Base-by-base conservation (phyloP, 35 echinoderm and acorn worm genomes). In the Apostichopus parvimensis region DNA sequence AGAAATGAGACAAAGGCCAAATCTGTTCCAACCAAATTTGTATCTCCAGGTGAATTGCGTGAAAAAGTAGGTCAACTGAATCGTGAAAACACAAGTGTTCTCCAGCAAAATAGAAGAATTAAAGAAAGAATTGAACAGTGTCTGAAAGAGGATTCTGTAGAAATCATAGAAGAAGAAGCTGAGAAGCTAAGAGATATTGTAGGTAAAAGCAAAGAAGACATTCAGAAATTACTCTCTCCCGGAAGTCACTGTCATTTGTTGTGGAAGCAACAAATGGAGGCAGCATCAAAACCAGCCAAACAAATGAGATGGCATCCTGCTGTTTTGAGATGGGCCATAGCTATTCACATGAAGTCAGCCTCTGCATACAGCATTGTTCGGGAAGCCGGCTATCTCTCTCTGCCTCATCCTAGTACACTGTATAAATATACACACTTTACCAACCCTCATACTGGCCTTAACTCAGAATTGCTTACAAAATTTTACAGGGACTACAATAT, bases 301-400 rank as follows among this genome's bases (percentile, higher is more conserved):
- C 77, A 87, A 57, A 97, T 94, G 86, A 6, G 95, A 15, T 97
- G 95, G 93, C 95, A 97, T 57, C 95, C 95, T 26, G 77, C 79
- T 10, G 60, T 97, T 18, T 79, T 97, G 11, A 54, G 79, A 80
- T 92, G 93, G 93, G 94, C 93, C 34, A 91, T 92, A 10, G 95
- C 93, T 8, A 77, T 97, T 17, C 93, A 94, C 24, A 60, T 60
- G 9, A 97, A 94, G 81, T 94, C 93, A n/a, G 72, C 87, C 34
- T 8, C 93, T 34, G 92, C 93, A 8, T 95, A 98, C 62, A 90
- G 92, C 17, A 15, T 98, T 1, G 6, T 97, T 1, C 28, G 93
- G 4, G 45, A 92, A 9, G 53, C 93, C 5, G 93, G 91, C 4
- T 94, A 86, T 53, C 21, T 97, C 7, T 76, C 59, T 11, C 57